Evolutionary conservation across 2,797 vertebrate species (phyloP).

Genomic region (Brotula barbata): DNA sequence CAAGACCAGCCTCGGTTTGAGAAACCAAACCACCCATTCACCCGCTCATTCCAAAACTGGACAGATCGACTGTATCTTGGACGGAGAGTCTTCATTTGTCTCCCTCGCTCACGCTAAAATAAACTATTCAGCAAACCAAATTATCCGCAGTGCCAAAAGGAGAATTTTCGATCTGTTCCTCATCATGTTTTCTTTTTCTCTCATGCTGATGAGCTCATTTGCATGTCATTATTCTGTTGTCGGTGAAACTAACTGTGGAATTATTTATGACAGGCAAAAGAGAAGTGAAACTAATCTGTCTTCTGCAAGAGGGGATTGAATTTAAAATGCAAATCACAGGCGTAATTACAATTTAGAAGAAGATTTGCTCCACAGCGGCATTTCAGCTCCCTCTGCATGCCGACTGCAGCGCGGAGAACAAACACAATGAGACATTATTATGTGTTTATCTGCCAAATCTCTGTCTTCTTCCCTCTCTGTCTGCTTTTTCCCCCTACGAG

Average conservation of each 20-base stretch:
- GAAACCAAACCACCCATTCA: too few species aligned
- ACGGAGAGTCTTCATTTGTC: constrained; percentile 33
- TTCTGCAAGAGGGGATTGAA: constrained; percentile 40
- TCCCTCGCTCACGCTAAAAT: constrained; percentile 34
- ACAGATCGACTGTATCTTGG: not conserved
- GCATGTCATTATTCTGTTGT: constrained; percentile 65
- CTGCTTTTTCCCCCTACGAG: not conserved
- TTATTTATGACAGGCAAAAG: constrained; percentile 35
- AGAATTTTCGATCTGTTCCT: constrained; percentile 42
- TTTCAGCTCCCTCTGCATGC: constrained; percentile 16
- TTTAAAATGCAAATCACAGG: constrained; percentile 66
- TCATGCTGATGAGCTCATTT: constrained; percentile 62
- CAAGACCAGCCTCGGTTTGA: too few species aligned
- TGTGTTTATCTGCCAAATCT: constrained; percentile 13
- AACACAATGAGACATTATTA: constrained; percentile 4
- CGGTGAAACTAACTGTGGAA: constrained; percentile 35
- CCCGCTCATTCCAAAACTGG: constrained; percentile 14
- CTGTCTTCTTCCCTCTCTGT: constrained; percentile 2
- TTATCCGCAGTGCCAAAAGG: constrained; percentile 27
- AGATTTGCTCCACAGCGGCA: not conserved
- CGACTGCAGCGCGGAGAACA: constrained; percentile 32
- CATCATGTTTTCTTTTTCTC: constrained; percentile 34
- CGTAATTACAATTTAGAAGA: constrained; percentile 49
- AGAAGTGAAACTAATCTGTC: constrained; percentile 34
- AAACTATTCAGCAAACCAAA: constrained; percentile 51